A percentile compares a stretch with the other conserved stretches of the same genome.
Conservation (phyloP, 2,113 vertebrate species). For the Romanogobio albipinnatus region DNA sequence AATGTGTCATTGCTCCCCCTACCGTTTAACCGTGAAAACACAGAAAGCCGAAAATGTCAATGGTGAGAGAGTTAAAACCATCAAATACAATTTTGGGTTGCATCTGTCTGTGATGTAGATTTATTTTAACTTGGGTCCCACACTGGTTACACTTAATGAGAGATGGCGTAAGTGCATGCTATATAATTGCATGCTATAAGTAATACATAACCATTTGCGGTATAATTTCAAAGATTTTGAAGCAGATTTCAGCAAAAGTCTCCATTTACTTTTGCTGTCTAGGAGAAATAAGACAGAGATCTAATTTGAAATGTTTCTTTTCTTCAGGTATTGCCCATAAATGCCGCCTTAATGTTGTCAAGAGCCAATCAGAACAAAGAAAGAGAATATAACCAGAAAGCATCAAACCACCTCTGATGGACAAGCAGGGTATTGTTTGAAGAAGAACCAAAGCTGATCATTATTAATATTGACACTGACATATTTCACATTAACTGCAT, state of each 20-base stretch:
- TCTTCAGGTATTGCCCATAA: background rate
- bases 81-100: no score
- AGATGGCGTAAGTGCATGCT: no score
- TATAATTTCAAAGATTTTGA: no score
- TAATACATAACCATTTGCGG: no score
- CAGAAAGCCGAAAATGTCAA: no score
- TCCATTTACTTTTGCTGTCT: background rate
- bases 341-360: background rate
- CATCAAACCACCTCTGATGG: conserved; percentile 10
- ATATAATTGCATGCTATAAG: no score
- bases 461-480: conserved; percentile 41
- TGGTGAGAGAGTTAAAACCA: no score
- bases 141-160: no score
- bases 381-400: background rate
- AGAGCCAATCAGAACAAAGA: background rate
- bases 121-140: no score
- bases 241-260: background rate
- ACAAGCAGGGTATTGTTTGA: conserved; percentile 1
- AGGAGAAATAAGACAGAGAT: background rate
- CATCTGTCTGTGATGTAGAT: no score
- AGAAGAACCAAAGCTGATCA: conserved; percentile 12
- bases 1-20: no score
- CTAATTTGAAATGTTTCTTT: background rate
- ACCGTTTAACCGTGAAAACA: no score
- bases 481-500: conserved; percentile 45